These are phyloP conservation scores for Gryon sp. DNA, from an alignment of 1,140 invertebrate genomes.

Conservation along the genomic window DNA sequence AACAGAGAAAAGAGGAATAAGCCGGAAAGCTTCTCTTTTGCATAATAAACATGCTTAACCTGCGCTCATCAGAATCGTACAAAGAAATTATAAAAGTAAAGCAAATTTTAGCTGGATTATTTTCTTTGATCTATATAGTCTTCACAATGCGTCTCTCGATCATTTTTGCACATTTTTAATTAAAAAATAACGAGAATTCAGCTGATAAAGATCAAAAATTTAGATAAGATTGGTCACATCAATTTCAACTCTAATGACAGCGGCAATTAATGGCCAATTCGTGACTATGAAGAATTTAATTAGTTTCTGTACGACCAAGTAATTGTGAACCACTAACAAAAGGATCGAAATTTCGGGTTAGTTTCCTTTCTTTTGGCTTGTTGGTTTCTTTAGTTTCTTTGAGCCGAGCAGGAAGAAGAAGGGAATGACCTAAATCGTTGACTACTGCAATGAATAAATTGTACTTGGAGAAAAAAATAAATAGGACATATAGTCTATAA, in stretches of 20 bases:
- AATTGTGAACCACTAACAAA: neutral
- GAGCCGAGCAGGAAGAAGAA: too few relatives aligned
- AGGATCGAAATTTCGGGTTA: neutral
- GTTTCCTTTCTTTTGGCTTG: too few relatives aligned
- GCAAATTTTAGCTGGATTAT: neutral
- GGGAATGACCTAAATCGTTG: too few relatives aligned
- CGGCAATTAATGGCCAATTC: neutral
- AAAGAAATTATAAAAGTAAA: conserved; percentile 31
- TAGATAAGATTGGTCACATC: neutral
- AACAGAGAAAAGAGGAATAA: conserved; percentile 18
- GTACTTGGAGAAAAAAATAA: too few relatives aligned
- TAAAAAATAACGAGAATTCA: conserved; percentile 1
- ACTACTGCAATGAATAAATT: too few relatives aligned
- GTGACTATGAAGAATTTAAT: neutral
- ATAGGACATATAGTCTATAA: too few relatives aligned
- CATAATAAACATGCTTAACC: conserved; percentile 40
- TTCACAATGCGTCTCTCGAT: too few relatives aligned
- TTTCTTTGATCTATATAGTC: conserved; percentile 3
- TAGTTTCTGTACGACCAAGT: neutral
- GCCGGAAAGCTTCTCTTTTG: conserved; percentile 26
- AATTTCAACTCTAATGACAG: neutral
- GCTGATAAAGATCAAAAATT: conserved; percentile 1
- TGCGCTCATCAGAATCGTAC: conserved; percentile 12
- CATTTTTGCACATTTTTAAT: conserved; percentile 1
- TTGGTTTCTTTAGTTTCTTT: too few relatives aligned